Base-by-base conservation (phyloP, 37 sponge, comb jelly and placozoan genomes). In the Dysidea cf. avara region DNA sequence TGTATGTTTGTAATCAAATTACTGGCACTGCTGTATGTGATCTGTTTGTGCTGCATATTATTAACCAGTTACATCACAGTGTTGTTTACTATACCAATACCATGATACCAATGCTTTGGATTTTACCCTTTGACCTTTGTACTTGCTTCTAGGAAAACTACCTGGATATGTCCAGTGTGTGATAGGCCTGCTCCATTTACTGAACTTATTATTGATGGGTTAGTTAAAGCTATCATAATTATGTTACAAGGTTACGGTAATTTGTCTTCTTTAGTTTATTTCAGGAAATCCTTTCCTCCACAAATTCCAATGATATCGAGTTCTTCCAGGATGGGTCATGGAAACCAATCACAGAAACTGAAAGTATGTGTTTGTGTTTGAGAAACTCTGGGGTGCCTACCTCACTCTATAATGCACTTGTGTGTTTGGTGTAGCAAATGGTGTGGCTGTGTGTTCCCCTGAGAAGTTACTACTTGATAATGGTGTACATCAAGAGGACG, bases 141-240 rank as follows among this genome's bases (percentile, higher is more conserved):
- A 17, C 51, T 32, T 1, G 53, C 28, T 11, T 48, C 33, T 72
- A 87, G 90, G 84, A 85, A 87, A 57, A 77, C 96, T 3, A 82
- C 82, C 52, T 96, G 96, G 96, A 75, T 87, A 28, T 96, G 96
- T 84, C 91, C 89, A 35, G 92, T 96, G 16, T 96, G 96, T 82
- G 91, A 96, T 47, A 84, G 76, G 51, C 56, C 81, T 13, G 85
- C 92, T 14, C 82, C 73, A 0, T 65, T 74, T 7, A 63, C 62
- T 3, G 76, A 75, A 25, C 77, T 96, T 17, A 56, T 91, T 9
- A 78, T 96, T 49, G 96, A 96, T 57, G 89, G 81, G 90, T 90
- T 60, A 77, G 90, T 74, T 3, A 24, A 67, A 24, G 2, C 64
- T 32, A 29, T 58, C 60, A 58, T 28, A 20, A 11, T 25, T 28